A percentile compares a stretch with the other conserved stretches of the same genome.
Evolutionary conservation across 2,888 invertebrate genomes (phyloP).

Genomic region (Prosopocoilus inquinatus): DNA sequence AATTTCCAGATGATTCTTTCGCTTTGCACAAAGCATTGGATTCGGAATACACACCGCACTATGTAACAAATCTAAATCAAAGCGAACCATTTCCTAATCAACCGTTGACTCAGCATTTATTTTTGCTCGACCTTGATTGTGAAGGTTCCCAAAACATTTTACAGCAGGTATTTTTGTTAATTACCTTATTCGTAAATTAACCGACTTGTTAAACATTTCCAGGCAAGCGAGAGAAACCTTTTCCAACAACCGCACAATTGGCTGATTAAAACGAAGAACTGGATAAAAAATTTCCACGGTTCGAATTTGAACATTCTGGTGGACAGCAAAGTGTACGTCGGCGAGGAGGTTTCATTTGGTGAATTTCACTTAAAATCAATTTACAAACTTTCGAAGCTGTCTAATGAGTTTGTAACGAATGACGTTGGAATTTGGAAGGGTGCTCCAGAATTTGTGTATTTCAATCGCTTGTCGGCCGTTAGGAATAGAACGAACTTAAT

Average conservation of each 20-base stretch:
- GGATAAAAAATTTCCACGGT: no score
- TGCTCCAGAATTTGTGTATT: slow-evolving; percentile 20
- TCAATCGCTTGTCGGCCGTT: slow-evolving; percentile 21
- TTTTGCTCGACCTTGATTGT: slow-evolving; percentile 31
- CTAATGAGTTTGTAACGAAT: slow-evolving; percentile 15
- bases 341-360: slow-evolving; percentile 18
- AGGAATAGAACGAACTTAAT: slow-evolving; percentile 36
- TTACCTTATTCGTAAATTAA: not conserved
- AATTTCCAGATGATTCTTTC: no score
- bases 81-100: not conserved
- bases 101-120: slow-evolving; percentile 22
- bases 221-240: slow-evolving; percentile 31
- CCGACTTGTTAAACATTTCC: not conserved
- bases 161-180: slow-evolving; percentile 20
- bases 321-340: slow-evolving; percentile 33
- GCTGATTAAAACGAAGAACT: slow-evolving; percentile 25
- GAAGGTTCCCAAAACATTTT: slow-evolving; percentile 21
- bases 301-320: slow-evolving; percentile 28
- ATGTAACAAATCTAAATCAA: not conserved
- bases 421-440: slow-evolving; percentile 23
- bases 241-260: slow-evolving; percentile 35
- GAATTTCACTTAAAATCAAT: slow-evolving; percentile 27
- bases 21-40: no score
- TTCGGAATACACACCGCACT: no score
- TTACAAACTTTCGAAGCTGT: slow-evolving; percentile 30